phyloP scores from a whole-genome alignment of 1,140 invertebrate genomes.

The Caenorhabditis remanei region DNA sequence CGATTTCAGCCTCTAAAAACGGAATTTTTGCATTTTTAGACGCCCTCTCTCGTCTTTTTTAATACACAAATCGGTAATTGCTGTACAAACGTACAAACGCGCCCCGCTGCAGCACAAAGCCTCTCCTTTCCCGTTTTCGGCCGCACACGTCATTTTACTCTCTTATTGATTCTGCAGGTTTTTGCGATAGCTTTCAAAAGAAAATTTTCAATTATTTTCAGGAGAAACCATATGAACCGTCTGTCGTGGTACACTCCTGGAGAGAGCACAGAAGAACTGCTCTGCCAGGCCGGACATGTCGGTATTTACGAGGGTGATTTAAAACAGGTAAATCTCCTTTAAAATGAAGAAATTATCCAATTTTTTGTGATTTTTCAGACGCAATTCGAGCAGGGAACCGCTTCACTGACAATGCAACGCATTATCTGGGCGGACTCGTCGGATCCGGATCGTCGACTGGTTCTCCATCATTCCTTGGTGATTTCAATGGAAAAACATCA shows the following conservation, averaged over 20 bases:
- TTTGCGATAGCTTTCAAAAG: too few species aligned
- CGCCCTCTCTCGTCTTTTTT: background rate
- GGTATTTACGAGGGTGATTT: slow-evolving; percentile 77
- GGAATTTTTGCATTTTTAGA: too few species aligned
- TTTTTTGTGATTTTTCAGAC: slow-evolving; percentile 63
- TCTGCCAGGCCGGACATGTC: slow-evolving; percentile 75
- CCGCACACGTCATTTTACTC: background rate
- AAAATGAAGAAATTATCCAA: background rate
- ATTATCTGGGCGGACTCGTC: slow-evolving; percentile 77
- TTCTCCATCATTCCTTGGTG: slow-evolving; percentile 76
- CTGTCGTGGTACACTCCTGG: slow-evolving; percentile 75
- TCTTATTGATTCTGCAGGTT: too few species aligned
- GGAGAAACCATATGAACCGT: slow-evolving; percentile 70
- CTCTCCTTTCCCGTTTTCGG: background rate
- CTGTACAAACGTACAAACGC: slow-evolving; percentile 1
- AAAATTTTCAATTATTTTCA: background rate
- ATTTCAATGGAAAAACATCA: slow-evolving; percentile 75
- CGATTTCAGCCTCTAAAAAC: too few species aligned
- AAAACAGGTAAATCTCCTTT: slow-evolving; percentile 69
- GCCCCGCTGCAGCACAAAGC: slow-evolving; percentile 2
- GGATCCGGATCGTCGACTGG: slow-evolving; percentile 75
- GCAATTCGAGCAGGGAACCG: slow-evolving; percentile 77
- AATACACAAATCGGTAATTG: background rate
- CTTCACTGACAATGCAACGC: slow-evolving; percentile 75
- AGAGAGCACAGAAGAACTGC: slow-evolving; percentile 77